Percentiles rank a stretch among this genome's conserved stretches.
These are phyloP conservation scores for Heterotilapia buettikoferi DNA, from an alignment of 2,113 vertebrate genomes.

Conservation along the genomic window DNA sequence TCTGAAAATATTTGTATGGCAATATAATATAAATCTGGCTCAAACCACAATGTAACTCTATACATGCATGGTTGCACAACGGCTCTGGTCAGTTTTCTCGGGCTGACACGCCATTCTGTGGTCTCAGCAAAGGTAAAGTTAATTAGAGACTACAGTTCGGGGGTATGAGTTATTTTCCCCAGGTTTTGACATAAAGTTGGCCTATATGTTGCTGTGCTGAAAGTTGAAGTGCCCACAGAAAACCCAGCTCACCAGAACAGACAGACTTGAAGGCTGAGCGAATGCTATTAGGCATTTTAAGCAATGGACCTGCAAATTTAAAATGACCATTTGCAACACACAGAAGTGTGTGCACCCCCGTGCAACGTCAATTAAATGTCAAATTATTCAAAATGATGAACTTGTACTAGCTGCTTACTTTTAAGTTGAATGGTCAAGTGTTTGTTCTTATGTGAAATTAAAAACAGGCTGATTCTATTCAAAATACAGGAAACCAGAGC, in stretches of 20 bases:
- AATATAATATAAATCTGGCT: slow-evolving; percentile 54
- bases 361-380: neutral
- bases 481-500: neutral
- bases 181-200: slow-evolving; percentile 67
- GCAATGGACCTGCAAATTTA: neutral
- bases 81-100: slow-evolving; percentile 59
- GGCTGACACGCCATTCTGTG: slow-evolving; percentile 54
- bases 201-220: neutral
- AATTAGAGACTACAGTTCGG: slow-evolving; percentile 67
- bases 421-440: neutral
- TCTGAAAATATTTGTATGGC: slow-evolving; percentile 46
- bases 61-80: slow-evolving; percentile 53
- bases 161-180: slow-evolving; percentile 53
- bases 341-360: neutral
- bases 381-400: neutral
- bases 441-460: neutral
- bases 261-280: neutral
- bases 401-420: neutral
- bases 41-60: slow-evolving; percentile 57
- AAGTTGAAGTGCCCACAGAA: slow-evolving; percentile 33
- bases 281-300: neutral
- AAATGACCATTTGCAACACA: neutral
- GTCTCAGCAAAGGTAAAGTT: slow-evolving; percentile 69
- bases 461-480: neutral
- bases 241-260: neutral